phyloP scores from a whole-genome alignment of 2,888 invertebrate genomes.

The Hemicrepidius hirtus region DNA sequence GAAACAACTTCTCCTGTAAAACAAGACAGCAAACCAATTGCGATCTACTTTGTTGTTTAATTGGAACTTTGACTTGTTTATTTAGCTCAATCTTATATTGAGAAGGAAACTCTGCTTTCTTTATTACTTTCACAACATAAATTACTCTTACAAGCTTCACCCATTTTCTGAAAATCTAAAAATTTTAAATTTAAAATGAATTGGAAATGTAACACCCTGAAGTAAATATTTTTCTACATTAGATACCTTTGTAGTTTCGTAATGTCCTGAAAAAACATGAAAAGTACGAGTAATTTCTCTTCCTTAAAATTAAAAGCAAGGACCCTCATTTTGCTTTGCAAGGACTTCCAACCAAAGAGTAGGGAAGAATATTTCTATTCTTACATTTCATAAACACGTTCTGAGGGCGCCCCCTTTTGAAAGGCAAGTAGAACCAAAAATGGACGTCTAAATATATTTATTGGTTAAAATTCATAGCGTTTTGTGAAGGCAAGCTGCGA shows the following conservation, averaged over 20 bases:
- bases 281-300: no score
- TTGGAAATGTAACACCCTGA: no score
- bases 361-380: no score
- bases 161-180: no score
- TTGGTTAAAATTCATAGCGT: slow-evolving; percentile 53
- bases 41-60: slow-evolving; percentile 48
- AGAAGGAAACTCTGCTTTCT: neutral
- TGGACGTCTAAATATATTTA: slow-evolving; percentile 40
- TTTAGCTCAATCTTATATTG: slow-evolving; percentile 9
- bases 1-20: slow-evolving; percentile 52
- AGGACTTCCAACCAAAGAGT: no score
- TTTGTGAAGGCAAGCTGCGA: slow-evolving; percentile 49
- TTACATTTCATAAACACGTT: neutral
- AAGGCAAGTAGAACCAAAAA: slow-evolving; percentile 11
- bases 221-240: no score
- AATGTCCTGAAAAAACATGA: no score
- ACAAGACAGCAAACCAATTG: slow-evolving; percentile 45
- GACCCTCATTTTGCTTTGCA: no score
- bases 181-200: no score
- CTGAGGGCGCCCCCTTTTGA: neutral
- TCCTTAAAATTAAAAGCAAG: no score
- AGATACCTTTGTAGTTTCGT: no score
- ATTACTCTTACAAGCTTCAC: no score
- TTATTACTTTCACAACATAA: neutral
- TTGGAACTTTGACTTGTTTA: slow-evolving; percentile 34